A percentile compares a stretch with the other conserved stretches of the same genome.
Conservation (phyloP, 2,797 vertebrate genomes). For the Sparus aurata region DNA sequence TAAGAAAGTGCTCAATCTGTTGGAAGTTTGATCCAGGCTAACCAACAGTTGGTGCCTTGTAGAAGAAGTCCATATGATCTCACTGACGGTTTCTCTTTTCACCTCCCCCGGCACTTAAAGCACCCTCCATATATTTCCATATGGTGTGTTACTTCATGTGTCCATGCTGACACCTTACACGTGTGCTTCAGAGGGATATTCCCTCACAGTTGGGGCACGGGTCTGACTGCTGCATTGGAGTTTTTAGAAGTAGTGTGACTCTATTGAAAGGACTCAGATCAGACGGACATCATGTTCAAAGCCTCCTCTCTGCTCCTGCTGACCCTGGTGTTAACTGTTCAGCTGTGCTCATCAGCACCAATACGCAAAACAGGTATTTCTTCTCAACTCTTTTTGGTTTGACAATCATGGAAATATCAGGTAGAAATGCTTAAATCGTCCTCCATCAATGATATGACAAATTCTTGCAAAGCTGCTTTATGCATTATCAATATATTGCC, state of each 20-base stretch:
- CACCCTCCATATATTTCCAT: conserved; percentile 26
- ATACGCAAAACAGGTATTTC: conserved; percentile 60
- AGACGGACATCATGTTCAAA: conserved; percentile 48
- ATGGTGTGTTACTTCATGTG: conserved; percentile 39
- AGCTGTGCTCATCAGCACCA: conserved; percentile 42
- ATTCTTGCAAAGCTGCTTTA: neutral
- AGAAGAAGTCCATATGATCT: conserved; percentile 22
- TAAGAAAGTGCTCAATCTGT: neutral
- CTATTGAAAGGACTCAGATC: conserved; percentile 1
- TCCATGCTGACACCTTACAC: conserved; percentile 37
- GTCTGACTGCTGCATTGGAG: neutral
- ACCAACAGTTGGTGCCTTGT: conserved; percentile 6
- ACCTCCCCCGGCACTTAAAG: neutral
- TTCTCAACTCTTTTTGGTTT: neutral
- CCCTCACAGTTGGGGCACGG: neutral
- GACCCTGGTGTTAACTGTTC: conserved; percentile 49
- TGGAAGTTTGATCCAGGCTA: neutral
- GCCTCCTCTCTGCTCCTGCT: conserved; percentile 55
- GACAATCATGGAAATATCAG: too few relatives aligned
- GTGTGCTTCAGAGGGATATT: conserved; percentile 13
- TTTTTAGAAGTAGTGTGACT: conserved; percentile 13
- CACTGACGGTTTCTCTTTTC: conserved; percentile 33
- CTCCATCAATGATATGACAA: neutral
- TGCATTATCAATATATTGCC: neutral
- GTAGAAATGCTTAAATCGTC: too few relatives aligned